Evolutionary conservation across 2,113 vertebrate genomes (phyloP).

Genomic region (Alligator sinensis): DNA sequence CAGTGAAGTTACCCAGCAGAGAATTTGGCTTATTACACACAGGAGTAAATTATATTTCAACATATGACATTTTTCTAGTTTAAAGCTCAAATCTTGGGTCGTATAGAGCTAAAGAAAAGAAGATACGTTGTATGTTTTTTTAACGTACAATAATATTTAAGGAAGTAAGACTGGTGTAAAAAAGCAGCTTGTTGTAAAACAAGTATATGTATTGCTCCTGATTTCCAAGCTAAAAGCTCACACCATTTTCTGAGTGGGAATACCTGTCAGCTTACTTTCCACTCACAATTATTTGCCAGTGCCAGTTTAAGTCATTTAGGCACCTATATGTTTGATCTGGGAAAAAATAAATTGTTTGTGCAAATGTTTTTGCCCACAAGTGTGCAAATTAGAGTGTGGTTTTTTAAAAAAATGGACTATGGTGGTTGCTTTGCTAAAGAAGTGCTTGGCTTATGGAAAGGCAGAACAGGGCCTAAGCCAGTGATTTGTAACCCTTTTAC

Average conservation of each 20-base stretch:
- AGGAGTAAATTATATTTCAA: not conserved
- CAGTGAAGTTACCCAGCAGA: not conserved
- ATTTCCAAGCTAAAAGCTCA: not conserved
- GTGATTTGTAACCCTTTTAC: too few species aligned
- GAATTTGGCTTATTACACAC: not conserved
- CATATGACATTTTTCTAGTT: not conserved
- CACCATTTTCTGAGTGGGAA: not conserved
- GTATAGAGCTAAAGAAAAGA: not conserved
- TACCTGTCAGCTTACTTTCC: not conserved
- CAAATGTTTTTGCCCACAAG: not conserved
- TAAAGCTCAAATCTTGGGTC: not conserved
- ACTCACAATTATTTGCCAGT: slow-evolving; percentile 22
- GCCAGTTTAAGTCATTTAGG: slow-evolving; percentile 8
- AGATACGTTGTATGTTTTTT: not conserved
- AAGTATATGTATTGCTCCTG: not conserved
- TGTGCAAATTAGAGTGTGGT: not conserved
- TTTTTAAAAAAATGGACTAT: not conserved
- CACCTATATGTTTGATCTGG: slow-evolving; percentile 20
- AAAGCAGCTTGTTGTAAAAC: not conserved
- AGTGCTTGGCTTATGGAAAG: not conserved
- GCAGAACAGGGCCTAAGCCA: too few species aligned
- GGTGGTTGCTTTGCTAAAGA: not conserved
- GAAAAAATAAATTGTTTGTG: not conserved
- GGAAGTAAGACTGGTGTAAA: not conserved
- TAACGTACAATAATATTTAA: not conserved